phyloP scores from a whole-genome alignment of 2,797 vertebrate genomes.

The Vespertilio murinus region DNA sequence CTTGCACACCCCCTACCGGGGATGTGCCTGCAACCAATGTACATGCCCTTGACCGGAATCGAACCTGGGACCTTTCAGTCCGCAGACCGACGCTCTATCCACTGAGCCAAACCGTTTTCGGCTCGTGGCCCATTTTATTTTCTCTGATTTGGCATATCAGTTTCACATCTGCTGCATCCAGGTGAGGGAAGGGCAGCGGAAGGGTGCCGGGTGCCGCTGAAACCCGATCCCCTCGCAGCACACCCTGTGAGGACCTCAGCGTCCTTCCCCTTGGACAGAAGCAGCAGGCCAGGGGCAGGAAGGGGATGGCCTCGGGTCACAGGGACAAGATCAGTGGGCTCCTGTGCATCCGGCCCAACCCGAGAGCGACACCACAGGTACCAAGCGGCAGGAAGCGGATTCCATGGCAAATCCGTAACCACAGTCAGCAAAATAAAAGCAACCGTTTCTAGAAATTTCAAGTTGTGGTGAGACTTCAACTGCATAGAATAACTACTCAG shows the following conservation, averaged over 20 bases:
- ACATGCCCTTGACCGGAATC: no score
- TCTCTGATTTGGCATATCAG: background rate
- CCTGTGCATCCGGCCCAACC: background rate
- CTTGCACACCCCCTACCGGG: no score
- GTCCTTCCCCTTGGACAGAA: background rate
- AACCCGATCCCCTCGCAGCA: fast-evolving
- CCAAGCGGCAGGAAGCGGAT: fast-evolving
- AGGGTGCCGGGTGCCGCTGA: background rate
- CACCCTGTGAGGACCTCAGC: fast-evolving
- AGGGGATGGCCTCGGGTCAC: fast-evolving
- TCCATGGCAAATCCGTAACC: background rate
- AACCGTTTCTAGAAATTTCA: background rate
- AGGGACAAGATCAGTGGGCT: background rate
- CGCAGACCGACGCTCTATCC: no score
- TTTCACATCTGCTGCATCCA: background rate
- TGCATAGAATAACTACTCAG: background rate
- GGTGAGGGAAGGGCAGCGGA: fast-evolving
- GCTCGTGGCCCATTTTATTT: background rate
- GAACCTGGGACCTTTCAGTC: no score
- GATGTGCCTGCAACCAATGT: no score
- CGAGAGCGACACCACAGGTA: fast-evolving
- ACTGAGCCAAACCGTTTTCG: no score
- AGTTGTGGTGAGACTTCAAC: background rate
- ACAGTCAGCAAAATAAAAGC: background rate
- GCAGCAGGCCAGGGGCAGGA: background rate